Evolutionary conservation across 1,140 invertebrate species (phyloP), one percentile per base, ranked within the genome.

Genomic region (Protaetia brevitarsis): DNA sequence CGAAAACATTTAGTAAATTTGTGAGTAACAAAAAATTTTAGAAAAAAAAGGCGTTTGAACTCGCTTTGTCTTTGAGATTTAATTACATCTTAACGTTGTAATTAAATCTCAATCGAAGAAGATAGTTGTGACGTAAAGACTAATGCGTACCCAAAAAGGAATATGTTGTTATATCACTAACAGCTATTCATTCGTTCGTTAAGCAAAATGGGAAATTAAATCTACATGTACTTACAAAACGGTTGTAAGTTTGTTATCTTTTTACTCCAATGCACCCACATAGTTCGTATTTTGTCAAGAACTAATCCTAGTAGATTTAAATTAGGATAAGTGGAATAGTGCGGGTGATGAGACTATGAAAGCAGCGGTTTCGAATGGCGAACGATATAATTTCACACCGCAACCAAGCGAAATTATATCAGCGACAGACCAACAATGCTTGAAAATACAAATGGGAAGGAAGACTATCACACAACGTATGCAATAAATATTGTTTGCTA

Each of bases 281-380:
- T 70, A 70, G 66, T 70, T 71, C 65, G 65, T 70, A 66, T 72
- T 68, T 70, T 68, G 69, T 67, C 63, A 67, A 67, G 67, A 70
- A 68, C 66, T 63, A 69, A 72, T 70, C 59, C 57, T 64, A 31
- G 29, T 62, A 56, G 69, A 70, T 72, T 64, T 67, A 70, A 72
- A 70, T 70, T 68, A 72, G 71, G 65, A 68, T 69, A 70, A 65
- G 63, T 72, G 41, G 27, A n/a, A 16, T 56, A 51, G 34, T 57
- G 66, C 36, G 59, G 45, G 64, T 65, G 56, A 56, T 60, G 19
- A 7, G 31, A 19, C 13, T 19, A 34, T n/a, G 31, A 34, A 34
- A 34, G 5, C 31, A 45, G 37, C 21, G 37, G 2, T 7, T 19
- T 13, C 16, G 16, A 13, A 45, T n/a, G 21, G 37, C 37, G 16